phyloP scores from a whole-genome alignment of 2,888 invertebrate species.

The Himalopsyche tibetana region DNA sequence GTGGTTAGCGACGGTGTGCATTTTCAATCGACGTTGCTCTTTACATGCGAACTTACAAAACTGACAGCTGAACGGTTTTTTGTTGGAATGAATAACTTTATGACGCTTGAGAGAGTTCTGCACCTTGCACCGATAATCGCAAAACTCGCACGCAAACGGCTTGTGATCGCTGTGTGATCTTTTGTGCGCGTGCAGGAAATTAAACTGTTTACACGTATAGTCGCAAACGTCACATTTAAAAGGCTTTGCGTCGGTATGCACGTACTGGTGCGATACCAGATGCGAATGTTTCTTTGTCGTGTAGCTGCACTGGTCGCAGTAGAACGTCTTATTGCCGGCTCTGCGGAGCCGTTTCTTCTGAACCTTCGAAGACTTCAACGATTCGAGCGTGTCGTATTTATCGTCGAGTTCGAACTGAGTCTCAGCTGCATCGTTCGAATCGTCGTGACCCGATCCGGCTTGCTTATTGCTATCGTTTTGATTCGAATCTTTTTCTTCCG shows the following conservation, averaged over 20 bases:
- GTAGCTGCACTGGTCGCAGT: not conserved
- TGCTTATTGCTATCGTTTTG: too few species aligned
- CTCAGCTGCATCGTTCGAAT: not conserved
- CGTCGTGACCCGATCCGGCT: not conserved
- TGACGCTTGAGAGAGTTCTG: slow-evolving; percentile 48
- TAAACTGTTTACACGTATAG: slow-evolving; percentile 45
- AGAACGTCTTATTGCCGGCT: not conserved
- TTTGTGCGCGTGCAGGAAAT: slow-evolving; percentile 52
- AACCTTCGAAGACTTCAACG: not conserved
- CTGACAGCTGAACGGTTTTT: not conserved
- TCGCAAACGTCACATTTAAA: slow-evolving; percentile 49
- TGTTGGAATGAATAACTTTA: slow-evolving; percentile 37
- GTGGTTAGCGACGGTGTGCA: not conserved
- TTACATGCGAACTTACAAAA: not conserved
- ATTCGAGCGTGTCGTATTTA: not conserved
- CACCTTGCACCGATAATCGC: slow-evolving; percentile 50
- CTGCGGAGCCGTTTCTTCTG: not conserved
- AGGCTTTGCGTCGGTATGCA: slow-evolving; percentile 48
- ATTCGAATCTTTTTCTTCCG: not conserved
- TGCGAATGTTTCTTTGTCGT: not conserved
- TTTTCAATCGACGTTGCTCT: not conserved
- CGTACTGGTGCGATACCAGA: not conserved
- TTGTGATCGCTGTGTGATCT: slow-evolving; percentile 48
- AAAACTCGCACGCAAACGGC: slow-evolving; percentile 51
- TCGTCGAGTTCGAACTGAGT: not conserved